phyloP scores from a whole-genome alignment of 1,140 invertebrate genomes.

The Aporrectodea caliginosa region DNA sequence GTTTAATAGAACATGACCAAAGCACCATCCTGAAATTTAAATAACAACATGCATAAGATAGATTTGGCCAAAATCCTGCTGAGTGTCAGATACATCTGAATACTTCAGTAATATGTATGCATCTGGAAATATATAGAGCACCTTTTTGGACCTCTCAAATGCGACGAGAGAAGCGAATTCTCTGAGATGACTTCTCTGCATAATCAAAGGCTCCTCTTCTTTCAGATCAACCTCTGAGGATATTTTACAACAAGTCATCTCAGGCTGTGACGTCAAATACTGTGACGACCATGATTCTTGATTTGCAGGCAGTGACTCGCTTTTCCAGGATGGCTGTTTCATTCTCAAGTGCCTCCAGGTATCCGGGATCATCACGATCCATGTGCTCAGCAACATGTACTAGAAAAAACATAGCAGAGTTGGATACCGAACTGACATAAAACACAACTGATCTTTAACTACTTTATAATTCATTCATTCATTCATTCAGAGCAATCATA shows the following conservation, averaged over 20 bases:
- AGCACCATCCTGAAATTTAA: too few species aligned
- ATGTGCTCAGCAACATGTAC: constrained; percentile 60
- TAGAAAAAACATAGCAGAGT: constrained; percentile 46
- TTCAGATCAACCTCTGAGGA: too few species aligned
- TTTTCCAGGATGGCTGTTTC: constrained; percentile 61
- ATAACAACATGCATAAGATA: too few species aligned
- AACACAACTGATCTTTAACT: too few species aligned
- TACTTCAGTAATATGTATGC: background rate
- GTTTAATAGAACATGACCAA: too few species aligned
- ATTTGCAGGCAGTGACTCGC: constrained; percentile 61
- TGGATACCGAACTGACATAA: constrained; percentile 30
- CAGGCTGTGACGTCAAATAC: constrained; percentile 38
- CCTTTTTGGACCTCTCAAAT: background rate
- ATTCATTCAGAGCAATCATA: background rate
- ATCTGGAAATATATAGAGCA: background rate
- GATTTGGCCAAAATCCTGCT: too few species aligned
- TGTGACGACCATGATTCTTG: constrained; percentile 60
- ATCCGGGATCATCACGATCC: constrained; percentile 58
- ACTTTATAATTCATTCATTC: too few species aligned
- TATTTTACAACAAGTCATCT: too few species aligned
- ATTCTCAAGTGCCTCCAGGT: constrained; percentile 60
- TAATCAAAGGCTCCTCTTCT: background rate
- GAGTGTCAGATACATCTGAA: background rate
- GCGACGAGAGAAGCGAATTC: background rate
- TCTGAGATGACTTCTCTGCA: background rate